Base-by-base conservation (phyloP, 1,140 invertebrate genomes). In the Vanessa atalanta region DNA sequence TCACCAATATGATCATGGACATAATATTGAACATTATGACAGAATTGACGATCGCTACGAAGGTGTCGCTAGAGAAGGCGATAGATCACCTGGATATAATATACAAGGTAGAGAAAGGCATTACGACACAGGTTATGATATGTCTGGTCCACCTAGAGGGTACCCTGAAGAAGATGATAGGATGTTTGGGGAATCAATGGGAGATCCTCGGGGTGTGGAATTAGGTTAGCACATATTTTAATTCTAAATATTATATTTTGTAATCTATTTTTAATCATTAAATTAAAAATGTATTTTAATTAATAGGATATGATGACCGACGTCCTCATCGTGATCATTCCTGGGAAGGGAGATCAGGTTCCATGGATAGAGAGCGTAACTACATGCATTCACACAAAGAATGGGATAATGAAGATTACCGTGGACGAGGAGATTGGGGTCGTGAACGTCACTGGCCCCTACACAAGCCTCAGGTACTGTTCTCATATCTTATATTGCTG, bases 341-440 rank as follows among this genome's bases (percentile, higher is more conserved):
- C 0, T 93, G 93, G 93, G 93, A 93, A 67, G 88, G 91, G 6
- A 83, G 92, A 15, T 92, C 92, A 66, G 87, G 88, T 55, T 93
- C 93, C 13, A 81, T 93, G 43, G 93, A 93, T 60, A 86, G 88
- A 57, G 93, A 93, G 43, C 85, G 92, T 65, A 86, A 85, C n/a
- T 93, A 93, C 72, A 88, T 93, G 70, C 93, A 93, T 83, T 82
- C 88, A 3, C 91, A 91, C 75, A 93, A 93, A 83, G 93, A 93
- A 15, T 93, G 93, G 93, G 93, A 93, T 20, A 91, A 87, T 83
- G 93, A 93, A 55, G 93, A 93, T 65, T 93, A 93, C 69, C 87
- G 90, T 64, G 79, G 83, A 14, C 77, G 79, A 47, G 88, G 85
- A n/a, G 92, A 93, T 70, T 93, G 92, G 91, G 89, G 90, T 55